Evolutionary conservation across 92 coral and sea anemone species (phyloP), one percentile per base, ranked within the genome.

Genomic region (Phymanthus crucifer): DNA sequence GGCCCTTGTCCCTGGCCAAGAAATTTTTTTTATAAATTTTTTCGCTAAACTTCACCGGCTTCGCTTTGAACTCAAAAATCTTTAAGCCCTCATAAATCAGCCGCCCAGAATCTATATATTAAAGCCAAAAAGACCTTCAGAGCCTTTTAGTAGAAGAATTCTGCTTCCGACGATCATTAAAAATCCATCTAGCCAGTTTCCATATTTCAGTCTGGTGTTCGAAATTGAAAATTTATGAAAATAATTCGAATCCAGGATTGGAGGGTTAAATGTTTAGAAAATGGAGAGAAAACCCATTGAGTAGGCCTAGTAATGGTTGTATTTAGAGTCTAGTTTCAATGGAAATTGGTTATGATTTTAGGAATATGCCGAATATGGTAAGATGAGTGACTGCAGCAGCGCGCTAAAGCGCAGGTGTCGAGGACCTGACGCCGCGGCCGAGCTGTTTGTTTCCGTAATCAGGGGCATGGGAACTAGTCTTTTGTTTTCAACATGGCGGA

Each of bases 401-500:
- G 19, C 23, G 4, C 29, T 34, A 43, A 34, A 33, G 68, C 40
- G 9, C 81, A 77, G 81, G 61, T 77, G 81, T 77, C 81, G 40
- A 31, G 45, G 26, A 1, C 9, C 32, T 68, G 3, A 52, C 50
- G 13, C 23, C 27, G 68, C 31, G 76, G 74, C 69, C 68, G 84
- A 67, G 83, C 72, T 74, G 61, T 58, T 61, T 73, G 77, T 75
- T 80, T 80, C 35, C 33, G 72, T 69, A 34, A 83, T 74, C 72
- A 54, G 69, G 52, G 85, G 36, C 73, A 79, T 85, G 89, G 89
- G 56, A 50, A 29, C 81, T 65, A 80, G 85, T 75, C 58, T 54
- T 85, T 84, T 89, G 77, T 87, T 90, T 89, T 66, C 90, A 92
- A 90, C 69, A 92, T 92, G 97, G 97, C 94, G 92, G 94, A 90